Base-by-base conservation (phyloP, 1,140 invertebrate species). In the Drosophila rufa region DNA sequence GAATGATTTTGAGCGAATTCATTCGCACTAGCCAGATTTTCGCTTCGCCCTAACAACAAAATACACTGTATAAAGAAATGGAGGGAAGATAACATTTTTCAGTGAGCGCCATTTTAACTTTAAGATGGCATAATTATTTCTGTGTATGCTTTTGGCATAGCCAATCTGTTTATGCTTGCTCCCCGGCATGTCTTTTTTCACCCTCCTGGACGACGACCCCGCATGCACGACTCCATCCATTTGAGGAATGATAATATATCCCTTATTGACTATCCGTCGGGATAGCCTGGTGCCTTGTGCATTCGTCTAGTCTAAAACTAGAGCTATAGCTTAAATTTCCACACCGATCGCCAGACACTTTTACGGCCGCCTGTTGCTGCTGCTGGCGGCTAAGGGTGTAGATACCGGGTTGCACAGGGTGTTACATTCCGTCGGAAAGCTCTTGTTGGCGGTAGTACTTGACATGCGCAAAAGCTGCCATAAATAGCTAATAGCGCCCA, bases 401-500 rank as follows among this genome's bases (percentile, higher is more conserved):
- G 9, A n/a, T 8, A 25, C 55, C 19, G 7, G 12, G 19, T 9
- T 38, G 7, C 19, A 66, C 62, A 46, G 42, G 30, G 57, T 42
- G 40, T 19, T 19, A 5, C 19, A 11, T 22, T 56, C 3, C 2
- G 15, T n/a, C 11, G 14, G 12, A 66, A 66, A 66, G 56, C 27
- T 66, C 5, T 15, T 33, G 22, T 8, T 27, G 15, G 19, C 27
- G 33, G 19, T 2, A 22, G 12, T 22, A 56, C 7, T 56, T 62
- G 80, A 15, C 80, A 84, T 83, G 80, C 80, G 80, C 80, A 30
- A 76, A 83, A 80, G 76, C 76, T 83, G 56, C 70, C 46, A 82
- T 79, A 82, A 79, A 53, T 7, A 56, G 14, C 42, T 75, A 75
- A 53, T 4, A 56, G 40, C 40, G 40, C 2, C 45, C 55, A 30